Conservation (phyloP, 2,113 vertebrate species). For the Eolophus roseicapilla region DNA sequence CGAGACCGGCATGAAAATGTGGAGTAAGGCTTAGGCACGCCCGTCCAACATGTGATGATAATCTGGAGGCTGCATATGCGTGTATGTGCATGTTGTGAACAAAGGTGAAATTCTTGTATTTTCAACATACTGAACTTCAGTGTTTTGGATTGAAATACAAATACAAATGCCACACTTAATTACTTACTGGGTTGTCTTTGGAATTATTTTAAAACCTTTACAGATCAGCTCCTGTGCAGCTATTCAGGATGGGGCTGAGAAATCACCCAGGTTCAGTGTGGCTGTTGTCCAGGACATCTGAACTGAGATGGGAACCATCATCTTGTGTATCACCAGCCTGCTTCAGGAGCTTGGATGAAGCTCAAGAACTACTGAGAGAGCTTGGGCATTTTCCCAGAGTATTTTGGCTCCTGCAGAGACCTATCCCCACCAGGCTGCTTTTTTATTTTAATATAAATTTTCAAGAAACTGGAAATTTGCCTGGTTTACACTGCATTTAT, state of each 20-base stretch:
- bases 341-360: slow-evolving; percentile 1
- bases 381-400: slow-evolving; percentile 42
- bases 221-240: background rate
- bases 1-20: background rate
- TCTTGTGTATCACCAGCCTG: background rate
- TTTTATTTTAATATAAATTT: slow-evolving; percentile 41
- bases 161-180: background rate
- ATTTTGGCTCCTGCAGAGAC: slow-evolving; percentile 17
- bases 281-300: background rate
- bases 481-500: background rate
- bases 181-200: background rate
- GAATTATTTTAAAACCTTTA: background rate
- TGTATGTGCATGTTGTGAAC: background rate
- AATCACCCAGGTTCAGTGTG: background rate
- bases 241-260: background rate
- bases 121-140: background rate
- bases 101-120: background rate
- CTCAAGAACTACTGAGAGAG: background rate
- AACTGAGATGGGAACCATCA: background rate
- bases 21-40: background rate
- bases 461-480: background rate
- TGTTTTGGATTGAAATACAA: background rate
- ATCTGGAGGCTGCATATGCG: accelerated
- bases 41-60: background rate
- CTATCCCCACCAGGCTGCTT: slow-evolving; percentile 5